phyloP scores from a whole-genome alignment of 2,888 invertebrate species.

The Pristionchus mayeri region DNA sequence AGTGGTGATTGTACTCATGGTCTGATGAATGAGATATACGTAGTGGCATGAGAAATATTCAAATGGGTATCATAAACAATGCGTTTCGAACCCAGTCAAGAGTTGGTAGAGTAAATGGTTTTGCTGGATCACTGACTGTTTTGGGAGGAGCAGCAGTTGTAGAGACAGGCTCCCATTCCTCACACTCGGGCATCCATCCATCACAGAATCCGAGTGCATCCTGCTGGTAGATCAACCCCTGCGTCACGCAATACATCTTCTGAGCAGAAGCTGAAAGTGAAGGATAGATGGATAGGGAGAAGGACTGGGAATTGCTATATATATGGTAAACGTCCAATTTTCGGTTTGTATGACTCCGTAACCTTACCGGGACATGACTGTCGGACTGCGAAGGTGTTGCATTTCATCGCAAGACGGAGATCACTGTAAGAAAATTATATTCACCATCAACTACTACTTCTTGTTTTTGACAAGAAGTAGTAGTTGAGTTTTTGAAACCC shows the following conservation, averaged over 20 bases:
- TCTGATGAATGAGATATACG: neutral
- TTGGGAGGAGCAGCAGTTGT: no score
- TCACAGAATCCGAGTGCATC: conserved; percentile 43
- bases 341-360: neutral
- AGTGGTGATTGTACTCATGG: neutral
- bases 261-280: neutral
- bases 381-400: conserved; percentile 19
- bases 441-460: no score
- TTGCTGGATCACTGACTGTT: no score
- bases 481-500: neutral
- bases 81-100: no score
- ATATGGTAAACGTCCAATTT: no score
- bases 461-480: neutral
- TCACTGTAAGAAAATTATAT: no score
- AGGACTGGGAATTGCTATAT: no score
- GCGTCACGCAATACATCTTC: neutral
- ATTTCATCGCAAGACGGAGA: conserved; percentile 37
- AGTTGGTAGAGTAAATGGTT: no score
- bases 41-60: no score
- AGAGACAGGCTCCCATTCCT: no score
- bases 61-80: no score
- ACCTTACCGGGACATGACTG: neutral
- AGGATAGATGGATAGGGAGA: no score
- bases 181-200: conserved; percentile 38
- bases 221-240: conserved; percentile 15